Conservation (phyloP, 2,888 invertebrate species). For the Drosophila leonis region DNA sequence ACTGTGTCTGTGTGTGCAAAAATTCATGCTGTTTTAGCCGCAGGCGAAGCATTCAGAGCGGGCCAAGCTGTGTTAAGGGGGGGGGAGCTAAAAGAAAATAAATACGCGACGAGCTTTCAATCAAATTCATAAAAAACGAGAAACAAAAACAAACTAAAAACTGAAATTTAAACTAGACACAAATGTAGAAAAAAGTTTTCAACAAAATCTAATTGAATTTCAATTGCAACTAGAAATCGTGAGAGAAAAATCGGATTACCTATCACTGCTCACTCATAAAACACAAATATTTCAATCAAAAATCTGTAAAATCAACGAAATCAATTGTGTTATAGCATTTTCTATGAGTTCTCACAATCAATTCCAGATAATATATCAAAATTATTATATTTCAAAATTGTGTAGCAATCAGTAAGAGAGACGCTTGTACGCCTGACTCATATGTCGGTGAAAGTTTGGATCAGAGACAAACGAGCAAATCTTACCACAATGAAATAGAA, state of each 20-base stretch:
- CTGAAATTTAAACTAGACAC: constrained; percentile 1
- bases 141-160: not conserved
- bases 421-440: not conserved
- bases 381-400: constrained; percentile 16
- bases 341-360: not conserved
- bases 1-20: constrained; percentile 37
- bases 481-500: not conserved
- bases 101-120: not conserved
- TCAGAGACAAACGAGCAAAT: not conserved
- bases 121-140: not conserved
- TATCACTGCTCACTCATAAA: not conserved
- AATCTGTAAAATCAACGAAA: constrained; percentile 1
- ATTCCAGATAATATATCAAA: constrained; percentile 12
- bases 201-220: constrained; percentile 2
- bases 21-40: constrained; percentile 49
- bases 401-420: not conserved
- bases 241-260: no score
- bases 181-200: not conserved
- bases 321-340: not conserved
- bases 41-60: constrained; percentile 11
- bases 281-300: constrained; percentile 2
- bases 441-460: not conserved
- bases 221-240: not conserved
- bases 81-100: not conserved
- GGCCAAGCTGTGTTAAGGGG: not conserved